These are phyloP conservation scores for Hymenopus coronatus DNA, from an alignment of 2,888 invertebrate species.

Conservation along the genomic window DNA sequence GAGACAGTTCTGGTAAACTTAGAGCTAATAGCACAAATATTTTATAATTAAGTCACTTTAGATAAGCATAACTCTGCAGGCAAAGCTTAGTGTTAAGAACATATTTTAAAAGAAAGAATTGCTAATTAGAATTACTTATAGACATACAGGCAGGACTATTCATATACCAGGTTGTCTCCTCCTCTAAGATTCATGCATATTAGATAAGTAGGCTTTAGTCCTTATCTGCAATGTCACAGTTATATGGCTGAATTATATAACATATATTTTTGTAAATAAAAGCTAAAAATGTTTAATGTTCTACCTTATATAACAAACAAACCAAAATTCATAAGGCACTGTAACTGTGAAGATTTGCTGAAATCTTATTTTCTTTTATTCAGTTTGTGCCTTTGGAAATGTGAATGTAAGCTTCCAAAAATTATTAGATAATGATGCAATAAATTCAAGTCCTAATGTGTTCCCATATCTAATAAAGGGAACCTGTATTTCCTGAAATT, in stretches of 20 bases:
- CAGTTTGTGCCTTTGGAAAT: background rate
- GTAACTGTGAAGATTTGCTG: background rate
- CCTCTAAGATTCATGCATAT: background rate
- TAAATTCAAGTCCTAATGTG: no score
- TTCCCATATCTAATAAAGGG: no score
- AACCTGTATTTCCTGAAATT: no score
- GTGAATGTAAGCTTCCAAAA: background rate
- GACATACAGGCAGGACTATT: background rate
- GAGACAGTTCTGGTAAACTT: background rate
- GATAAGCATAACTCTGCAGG: background rate
- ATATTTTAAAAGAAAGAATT: background rate
- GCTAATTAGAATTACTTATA: background rate
- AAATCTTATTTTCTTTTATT: background rate
- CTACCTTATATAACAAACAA: background rate
- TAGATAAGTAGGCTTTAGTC: background rate
- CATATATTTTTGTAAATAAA: no score
- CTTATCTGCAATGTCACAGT: background rate
- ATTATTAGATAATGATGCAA: background rate
- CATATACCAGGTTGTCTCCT: background rate
- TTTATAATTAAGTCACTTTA: background rate
- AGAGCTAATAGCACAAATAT: background rate
- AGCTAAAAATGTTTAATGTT: no score
- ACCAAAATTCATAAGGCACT: background rate
- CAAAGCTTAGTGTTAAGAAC: background rate
- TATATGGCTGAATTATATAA: background rate